These are phyloP conservation scores for Chrysodeixis includens DNA, from an alignment of 2,888 invertebrate species.

Conservation along the genomic window DNA sequence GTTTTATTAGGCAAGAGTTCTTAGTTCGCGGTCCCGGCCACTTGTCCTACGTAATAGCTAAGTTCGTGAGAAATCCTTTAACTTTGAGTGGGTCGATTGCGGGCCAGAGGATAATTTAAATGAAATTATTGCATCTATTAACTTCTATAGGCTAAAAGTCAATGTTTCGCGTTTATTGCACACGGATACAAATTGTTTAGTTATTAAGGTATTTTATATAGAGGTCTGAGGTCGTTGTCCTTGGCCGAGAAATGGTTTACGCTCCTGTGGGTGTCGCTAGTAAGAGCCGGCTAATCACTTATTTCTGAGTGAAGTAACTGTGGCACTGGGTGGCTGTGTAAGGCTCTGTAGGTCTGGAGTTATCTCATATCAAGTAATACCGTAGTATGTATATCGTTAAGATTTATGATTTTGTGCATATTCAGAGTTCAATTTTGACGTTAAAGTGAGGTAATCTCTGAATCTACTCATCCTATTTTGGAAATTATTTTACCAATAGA, in stretches of 20 bases:
- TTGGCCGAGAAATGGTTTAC: conserved; percentile 3
- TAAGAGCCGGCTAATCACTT: not conserved
- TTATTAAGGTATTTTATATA: conserved; percentile 12
- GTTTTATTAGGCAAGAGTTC: conserved; percentile 48
- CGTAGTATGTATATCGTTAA: too few relatives aligned
- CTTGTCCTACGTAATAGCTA: conserved; percentile 53
- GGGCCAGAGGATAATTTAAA: conserved; percentile 51
- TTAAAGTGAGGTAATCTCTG: too few relatives aligned
- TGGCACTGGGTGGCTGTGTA: not conserved
- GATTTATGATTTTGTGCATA: too few relatives aligned
- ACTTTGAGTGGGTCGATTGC: conserved; percentile 45
- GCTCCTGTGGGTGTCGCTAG: conserved; percentile 5
- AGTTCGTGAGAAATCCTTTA: conserved; percentile 56
- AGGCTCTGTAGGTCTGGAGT: not conserved
- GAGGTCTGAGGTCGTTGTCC: conserved; percentile 18
- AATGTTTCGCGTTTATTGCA: conserved; percentile 40
- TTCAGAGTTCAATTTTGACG: too few relatives aligned
- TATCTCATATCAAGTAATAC: too few relatives aligned
- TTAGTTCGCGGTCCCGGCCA: conserved; percentile 48
- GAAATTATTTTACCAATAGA: too few relatives aligned
- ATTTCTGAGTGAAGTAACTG: not conserved
- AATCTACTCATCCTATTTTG: too few relatives aligned
- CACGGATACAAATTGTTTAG: conserved; percentile 44
- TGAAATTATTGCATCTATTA: conserved; percentile 57
- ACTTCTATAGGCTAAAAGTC: conserved; percentile 52